These are phyloP conservation scores for Stratiomys singularior DNA, from an alignment of 2,888 invertebrate genomes.

Conservation along the genomic window DNA sequence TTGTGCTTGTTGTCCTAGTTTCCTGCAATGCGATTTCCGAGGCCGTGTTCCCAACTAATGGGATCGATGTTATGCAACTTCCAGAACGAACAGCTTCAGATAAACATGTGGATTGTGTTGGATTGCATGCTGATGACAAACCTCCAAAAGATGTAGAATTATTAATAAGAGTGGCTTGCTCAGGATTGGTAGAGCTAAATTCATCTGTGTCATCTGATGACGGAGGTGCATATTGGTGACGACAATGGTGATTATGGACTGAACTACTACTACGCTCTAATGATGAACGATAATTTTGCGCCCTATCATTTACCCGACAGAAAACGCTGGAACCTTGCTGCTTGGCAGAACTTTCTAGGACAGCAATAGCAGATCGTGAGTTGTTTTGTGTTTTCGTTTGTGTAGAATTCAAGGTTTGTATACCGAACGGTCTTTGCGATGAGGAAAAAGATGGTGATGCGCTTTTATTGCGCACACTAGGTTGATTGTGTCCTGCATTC, in stretches of 20 bases:
- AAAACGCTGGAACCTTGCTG: background rate
- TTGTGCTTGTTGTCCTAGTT: slow-evolving; percentile 55
- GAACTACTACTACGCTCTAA: slow-evolving; percentile 55
- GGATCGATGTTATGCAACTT: slow-evolving; percentile 50
- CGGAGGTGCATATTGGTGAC: slow-evolving; percentile 50
- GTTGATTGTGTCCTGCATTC: slow-evolving; percentile 49
- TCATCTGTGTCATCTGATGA: slow-evolving; percentile 57
- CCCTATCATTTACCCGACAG: slow-evolving; percentile 24
- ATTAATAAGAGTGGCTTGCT: slow-evolving; percentile 61
- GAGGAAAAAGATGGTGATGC: slow-evolving; percentile 51
- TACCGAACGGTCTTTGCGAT: slow-evolving; percentile 54
- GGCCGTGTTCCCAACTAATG: slow-evolving; percentile 49
- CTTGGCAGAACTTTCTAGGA: slow-evolving; percentile 35
- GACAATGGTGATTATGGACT: slow-evolving; percentile 49
- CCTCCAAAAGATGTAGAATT: slow-evolving; percentile 33
- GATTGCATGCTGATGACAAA: background rate
- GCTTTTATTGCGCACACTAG: slow-evolving; percentile 48
- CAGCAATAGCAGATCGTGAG: slow-evolving; percentile 41
- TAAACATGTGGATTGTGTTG: slow-evolving; percentile 51
- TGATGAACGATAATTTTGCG: slow-evolving; percentile 49
- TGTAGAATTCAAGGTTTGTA: slow-evolving; percentile 56
- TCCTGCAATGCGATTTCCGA: slow-evolving; percentile 11
- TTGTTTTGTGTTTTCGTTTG: slow-evolving; percentile 49
- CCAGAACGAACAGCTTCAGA: slow-evolving; percentile 53
- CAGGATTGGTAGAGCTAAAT: slow-evolving; percentile 58